Percentiles rank a stretch among this genome's conserved stretches.
Evolutionary conservation across 2,113 vertebrate species (phyloP).

Genomic region (Nasalis larvatus): DNA sequence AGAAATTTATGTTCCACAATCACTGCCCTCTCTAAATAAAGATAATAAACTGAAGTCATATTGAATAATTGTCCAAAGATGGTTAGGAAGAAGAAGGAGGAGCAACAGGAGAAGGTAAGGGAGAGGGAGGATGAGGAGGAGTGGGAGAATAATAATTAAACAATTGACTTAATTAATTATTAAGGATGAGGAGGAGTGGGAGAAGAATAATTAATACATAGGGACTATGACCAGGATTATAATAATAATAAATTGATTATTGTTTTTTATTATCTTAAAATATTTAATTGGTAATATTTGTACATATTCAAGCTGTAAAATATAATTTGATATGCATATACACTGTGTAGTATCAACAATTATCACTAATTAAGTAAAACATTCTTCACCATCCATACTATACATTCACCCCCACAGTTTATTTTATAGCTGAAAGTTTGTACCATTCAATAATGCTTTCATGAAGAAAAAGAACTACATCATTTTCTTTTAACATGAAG

Average conservation of each 20-base stretch:
- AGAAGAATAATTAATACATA: too few species aligned
- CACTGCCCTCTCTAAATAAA: background rate
- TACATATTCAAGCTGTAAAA: background rate
- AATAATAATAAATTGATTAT: too few species aligned
- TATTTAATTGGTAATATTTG: background rate
- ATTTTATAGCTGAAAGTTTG: background rate
- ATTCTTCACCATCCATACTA: background rate
- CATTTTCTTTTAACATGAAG: conserved; percentile 36
- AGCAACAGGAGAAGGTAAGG: background rate
- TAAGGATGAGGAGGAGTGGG: too few species aligned
- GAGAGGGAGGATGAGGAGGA: background rate
- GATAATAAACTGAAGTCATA: background rate
- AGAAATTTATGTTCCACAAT: background rate
- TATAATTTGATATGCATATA: background rate
- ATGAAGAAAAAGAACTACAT: background rate
- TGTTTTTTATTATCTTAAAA: background rate
- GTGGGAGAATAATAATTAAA: background rate
- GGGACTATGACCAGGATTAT: too few species aligned
- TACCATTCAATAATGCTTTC: background rate
- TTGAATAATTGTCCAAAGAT: background rate
- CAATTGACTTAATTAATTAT: too few species aligned
- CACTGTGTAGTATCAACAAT: background rate
- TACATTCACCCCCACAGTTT: too few species aligned
- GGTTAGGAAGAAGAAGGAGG: background rate
- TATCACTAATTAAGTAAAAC: background rate